Conservation (phyloP, 2,113 vertebrate species). For the Hippolais icterina region DNA sequence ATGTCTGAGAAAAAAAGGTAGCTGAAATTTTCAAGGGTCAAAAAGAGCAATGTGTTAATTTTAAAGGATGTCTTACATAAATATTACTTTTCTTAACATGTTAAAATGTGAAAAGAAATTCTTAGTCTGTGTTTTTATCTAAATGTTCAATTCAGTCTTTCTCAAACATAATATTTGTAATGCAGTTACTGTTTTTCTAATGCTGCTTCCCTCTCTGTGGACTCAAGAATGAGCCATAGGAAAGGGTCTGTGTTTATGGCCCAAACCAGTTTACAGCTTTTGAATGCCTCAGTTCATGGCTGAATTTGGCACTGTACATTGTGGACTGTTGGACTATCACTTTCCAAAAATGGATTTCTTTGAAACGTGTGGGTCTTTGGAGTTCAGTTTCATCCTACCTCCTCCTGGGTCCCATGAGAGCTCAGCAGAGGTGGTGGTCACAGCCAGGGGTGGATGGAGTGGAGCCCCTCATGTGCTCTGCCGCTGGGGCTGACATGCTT, state of each 20-base stretch:
- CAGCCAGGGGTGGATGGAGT: fast-evolving
- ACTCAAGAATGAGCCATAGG: not conserved
- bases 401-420: fast-evolving
- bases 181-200: not conserved
- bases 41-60: not conserved
- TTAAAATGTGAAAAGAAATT: not conserved
- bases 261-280: not conserved
- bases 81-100: not conserved
- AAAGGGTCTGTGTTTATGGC: not conserved
- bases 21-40: conserved; percentile 42
- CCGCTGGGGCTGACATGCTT: fast-evolving
- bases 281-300: not conserved
- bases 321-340: not conserved
- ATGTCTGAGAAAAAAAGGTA: not conserved
- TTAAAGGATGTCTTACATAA: conserved; percentile 3
- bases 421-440: not conserved
- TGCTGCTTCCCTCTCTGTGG: not conserved
- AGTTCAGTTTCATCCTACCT: not conserved
- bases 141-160: not conserved
- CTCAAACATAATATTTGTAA: not conserved
- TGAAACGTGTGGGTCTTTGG: not conserved
- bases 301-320: not conserved
- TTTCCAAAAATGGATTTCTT: not conserved
- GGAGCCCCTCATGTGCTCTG: not conserved
- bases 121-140: not conserved